Evolutionary conservation across 2,113 vertebrate species (phyloP), one percentile per base, ranked within the genome.

Genomic region (Empidonax traillii): DNA sequence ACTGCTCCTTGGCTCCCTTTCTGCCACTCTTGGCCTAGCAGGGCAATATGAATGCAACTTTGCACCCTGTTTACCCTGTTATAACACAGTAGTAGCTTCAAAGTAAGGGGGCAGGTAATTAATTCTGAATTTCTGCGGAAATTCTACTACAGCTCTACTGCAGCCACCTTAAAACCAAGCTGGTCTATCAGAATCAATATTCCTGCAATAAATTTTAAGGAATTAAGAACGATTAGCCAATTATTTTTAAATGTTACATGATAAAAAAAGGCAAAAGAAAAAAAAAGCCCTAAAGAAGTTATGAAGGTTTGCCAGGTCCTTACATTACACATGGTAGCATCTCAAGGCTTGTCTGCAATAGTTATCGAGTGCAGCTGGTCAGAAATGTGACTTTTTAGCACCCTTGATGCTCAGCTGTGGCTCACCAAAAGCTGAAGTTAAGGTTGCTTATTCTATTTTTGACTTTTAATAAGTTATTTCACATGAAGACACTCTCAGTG

Each of bases 141-240:
- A 95, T 95, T 91, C 88, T 94, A 37, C 65, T 89, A 18, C 97
- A 93, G 80, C 96, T 93, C 91, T 97, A 53, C 85, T 37, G n/a
- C 81, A 97, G 78, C 52, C 75, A 51, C 83, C 94, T 95, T 95
- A 97, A 97, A 67, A 89, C 61, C 91, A 96, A 96, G 95, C 3
- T 15, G 96, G 47, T 72, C 62, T 47, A 91, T 95, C 90, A 97
- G 94, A 97, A 96, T 95, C 95, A 96, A 96, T 97, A 89, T 82
- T 90, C 59, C 59, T 78, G 87, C 74, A 89, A 95, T 92, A 98
- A 96, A 97, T 95, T 97, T 83, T 83, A 96, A 94, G 81, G 59
- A 93, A 22, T 89, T 79, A 92, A 88, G 71, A 95, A 93, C 76
- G 71, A 96, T 95, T 93, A 97, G 93, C 53, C 39, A 66, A 96